Evolutionary conservation across 2,797 vertebrate genomes (phyloP), one percentile per base, ranked within the genome.

Genomic region (Esox masquinongy): DNA sequence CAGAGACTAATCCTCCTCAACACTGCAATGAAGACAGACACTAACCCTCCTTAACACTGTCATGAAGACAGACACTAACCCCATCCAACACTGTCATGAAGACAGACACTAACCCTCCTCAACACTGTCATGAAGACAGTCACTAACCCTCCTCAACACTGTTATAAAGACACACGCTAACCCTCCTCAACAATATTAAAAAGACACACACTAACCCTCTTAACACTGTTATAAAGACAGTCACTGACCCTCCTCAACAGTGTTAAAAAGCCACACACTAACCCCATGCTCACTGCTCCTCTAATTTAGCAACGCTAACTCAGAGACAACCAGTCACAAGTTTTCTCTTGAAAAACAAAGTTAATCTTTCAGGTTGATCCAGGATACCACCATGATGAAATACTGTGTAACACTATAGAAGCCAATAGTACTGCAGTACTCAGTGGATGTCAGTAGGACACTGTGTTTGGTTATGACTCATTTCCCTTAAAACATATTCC

Each of bases 401-500:
- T 17, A 15, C 26, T 15, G 14, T 66, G 63, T 26, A 66, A 66
- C 24, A 66, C 63, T n/a, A 15, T 29, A 66, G 24, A 29, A 34
- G 24, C 63, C 63, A 66, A 66, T 34, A 66, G 29, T 31, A 29
- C 26, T 31, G 63, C 53, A 59, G 53, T n/a, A 59, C 53, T 59
- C 53, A 22, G 53, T 56, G 53, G 53, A 56, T 15, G 53, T 56
- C 2, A 59, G 53, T 22, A 22, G 53, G 53, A 59, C 3, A 19
- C 8, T 59, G n/a, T 59, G n/a, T 59, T 59, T 59, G 53, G 7
- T 59, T 22, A n/a, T 22, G n/a, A 59, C n/a, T 59, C n/a, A 59
- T 59, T 59, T 59, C 53, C 53, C n/a, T 59, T 59, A 59, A 56
- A 59, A 59, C 53, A 59, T 59, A 19, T 59, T n/a, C 53, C 53